These are phyloP conservation scores for Rhinophrynus dorsalis DNA, from an alignment of 2,797 vertebrate genomes.

Conservation along the genomic window DNA sequence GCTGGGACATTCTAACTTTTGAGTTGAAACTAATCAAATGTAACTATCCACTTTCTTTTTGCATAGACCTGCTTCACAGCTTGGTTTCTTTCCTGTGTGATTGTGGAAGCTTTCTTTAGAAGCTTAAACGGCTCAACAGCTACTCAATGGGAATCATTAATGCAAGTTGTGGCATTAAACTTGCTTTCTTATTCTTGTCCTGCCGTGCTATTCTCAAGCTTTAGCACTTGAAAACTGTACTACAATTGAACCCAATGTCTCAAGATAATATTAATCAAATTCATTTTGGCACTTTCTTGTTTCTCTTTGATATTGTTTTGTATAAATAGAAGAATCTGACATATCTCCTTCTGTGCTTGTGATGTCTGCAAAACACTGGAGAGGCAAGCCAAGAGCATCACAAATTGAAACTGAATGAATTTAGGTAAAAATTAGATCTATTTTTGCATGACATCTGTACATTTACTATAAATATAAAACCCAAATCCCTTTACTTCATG, in stretches of 20 bases:
- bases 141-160: slow-evolving; percentile 41
- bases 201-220: slow-evolving; percentile 16
- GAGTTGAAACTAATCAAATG: slow-evolving; percentile 40
- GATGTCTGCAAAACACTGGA: not conserved
- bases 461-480: too few species aligned
- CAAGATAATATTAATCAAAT: slow-evolving; percentile 26
- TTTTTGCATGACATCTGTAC: too few species aligned
- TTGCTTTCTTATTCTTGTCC: slow-evolving; percentile 9
- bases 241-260: slow-evolving; percentile 23
- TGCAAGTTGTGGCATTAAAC: slow-evolving; percentile 19
- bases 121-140: slow-evolving; percentile 33
- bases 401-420: too few species aligned
- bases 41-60: slow-evolving; percentile 4
- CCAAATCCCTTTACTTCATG: too few species aligned
- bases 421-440: too few species aligned
- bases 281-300: slow-evolving; percentile 11
- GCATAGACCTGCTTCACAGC: slow-evolving; percentile 24
- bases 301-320: slow-evolving; percentile 26
- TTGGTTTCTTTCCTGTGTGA: slow-evolving; percentile 16
- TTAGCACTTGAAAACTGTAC: slow-evolving; percentile 14
- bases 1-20: slow-evolving; percentile 44
- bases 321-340: not conserved
- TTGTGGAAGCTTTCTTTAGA: slow-evolving; percentile 37
- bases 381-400: not conserved
- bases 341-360: not conserved